Evolutionary conservation across 1,140 invertebrate genomes (phyloP), one percentile per base, ranked within the genome.

Genomic region (Plodia interpunctella): DNA sequence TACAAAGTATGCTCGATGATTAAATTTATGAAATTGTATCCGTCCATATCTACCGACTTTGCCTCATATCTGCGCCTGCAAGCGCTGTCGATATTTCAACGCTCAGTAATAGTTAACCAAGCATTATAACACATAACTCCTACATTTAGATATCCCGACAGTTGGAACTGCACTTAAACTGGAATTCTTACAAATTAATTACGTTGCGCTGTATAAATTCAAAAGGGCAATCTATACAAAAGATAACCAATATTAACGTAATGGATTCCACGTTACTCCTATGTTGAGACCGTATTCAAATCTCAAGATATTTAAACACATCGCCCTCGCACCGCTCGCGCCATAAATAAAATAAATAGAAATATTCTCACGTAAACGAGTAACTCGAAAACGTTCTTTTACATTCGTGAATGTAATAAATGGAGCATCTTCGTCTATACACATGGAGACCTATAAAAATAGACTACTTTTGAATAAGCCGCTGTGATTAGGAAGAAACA

Each of bases 281-380:
- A n/a, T n/a, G 78, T 70, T 79, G 68, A 85, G 74, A 74, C 69
- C 74, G 71, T 74, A 83, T 86, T 83, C 80, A 80, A 88, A 87
- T 88, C 76, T 79, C 67, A 74, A 88, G 83, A 83, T 86, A 87
- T 83, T 87, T 87, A 79, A 86, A 86, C 82, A 80, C 83, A 87
- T 83, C 81, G 72, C 82, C 83, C 81, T 82, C 80, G 81, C 76
- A 63, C 68, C 73, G 62, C 72, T 73, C 79, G 66, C 66, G 72
- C 86, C 86, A 88, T 88, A 88, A 88, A 88, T 88, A 88, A 88
- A 88, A 87, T 87, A 89, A 89, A 87, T 87, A 89, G 79, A 85
- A 85, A 89, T 89, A 87, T 87, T 89, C 83, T 89, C 84, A 89
- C 87, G 87, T 87, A 87, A 87, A 76, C 80, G 81, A 77, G 83